A percentile compares a stretch with the other conserved stretches of the same genome.
These are phyloP conservation scores for Pycnonotus jocosus DNA, from an alignment of 2,113 vertebrate genomes.

Conservation along the genomic window DNA sequence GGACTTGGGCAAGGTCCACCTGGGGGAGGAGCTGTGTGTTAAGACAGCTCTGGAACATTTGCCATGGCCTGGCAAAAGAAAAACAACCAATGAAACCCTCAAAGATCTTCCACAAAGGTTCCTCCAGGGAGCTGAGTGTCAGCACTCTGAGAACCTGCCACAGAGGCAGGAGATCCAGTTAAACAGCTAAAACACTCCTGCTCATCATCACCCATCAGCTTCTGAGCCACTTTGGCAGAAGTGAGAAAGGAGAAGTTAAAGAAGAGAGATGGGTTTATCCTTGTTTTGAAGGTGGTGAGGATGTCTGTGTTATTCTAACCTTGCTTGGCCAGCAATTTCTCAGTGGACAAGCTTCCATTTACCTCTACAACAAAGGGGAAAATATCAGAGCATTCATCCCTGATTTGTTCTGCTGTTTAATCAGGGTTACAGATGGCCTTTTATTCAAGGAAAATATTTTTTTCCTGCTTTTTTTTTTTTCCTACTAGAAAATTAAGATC, in stretches of 20 bases:
- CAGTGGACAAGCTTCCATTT: neutral
- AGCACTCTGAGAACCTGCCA: neutral
- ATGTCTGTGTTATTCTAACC: neutral
- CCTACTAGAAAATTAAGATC: neutral
- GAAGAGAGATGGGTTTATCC: neutral
- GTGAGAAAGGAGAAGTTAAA: neutral
- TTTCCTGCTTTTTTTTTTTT: neutral
- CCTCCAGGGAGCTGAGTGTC: neutral
- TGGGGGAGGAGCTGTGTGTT: rapidly evolving
- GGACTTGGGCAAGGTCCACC: neutral
- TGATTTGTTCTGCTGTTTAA: neutral
- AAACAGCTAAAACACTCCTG: neutral
- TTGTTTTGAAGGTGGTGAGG: neutral
- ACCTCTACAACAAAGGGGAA: neutral
- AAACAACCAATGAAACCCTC: neutral
- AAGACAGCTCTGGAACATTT: neutral
- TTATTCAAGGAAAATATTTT: neutral
- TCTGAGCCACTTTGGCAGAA: neutral
- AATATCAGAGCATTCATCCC: neutral
- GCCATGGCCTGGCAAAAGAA: neutral
- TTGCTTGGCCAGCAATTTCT: neutral
- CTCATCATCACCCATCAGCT: neutral
- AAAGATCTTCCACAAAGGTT: neutral
- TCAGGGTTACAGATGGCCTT: neutral
- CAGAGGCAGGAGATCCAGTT: neutral